These are phyloP conservation scores for Sturnus vulgaris DNA, from an alignment of 2,113 vertebrate genomes.

Conservation along the genomic window DNA sequence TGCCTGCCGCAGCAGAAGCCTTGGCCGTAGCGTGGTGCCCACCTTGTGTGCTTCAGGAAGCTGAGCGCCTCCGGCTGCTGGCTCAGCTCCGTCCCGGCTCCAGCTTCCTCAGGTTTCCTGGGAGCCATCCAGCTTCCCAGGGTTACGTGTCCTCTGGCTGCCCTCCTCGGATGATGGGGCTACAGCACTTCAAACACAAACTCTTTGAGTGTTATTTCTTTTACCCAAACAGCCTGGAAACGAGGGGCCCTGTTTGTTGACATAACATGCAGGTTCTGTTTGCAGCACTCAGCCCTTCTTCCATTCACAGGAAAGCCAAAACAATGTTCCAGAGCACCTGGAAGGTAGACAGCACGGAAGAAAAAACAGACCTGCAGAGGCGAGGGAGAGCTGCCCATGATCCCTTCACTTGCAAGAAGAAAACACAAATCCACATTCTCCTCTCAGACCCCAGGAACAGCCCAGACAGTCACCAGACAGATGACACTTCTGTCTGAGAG, in stretches of 20 bases:
- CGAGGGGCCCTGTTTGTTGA: neutral
- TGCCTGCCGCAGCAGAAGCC: neutral
- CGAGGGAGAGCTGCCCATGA: accelerated
- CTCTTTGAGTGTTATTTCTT: neutral
- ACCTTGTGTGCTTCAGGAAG: neutral
- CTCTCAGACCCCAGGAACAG: neutral
- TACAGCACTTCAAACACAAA: neutral
- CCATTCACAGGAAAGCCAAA: neutral
- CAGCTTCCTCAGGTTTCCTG: neutral
- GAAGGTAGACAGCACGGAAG: neutral
- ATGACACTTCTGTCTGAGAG: neutral
- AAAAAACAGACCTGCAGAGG: neutral
- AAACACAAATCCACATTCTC: neutral
- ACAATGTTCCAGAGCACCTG: neutral
- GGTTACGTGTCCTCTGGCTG: neutral
- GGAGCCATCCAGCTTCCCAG: slow-evolving; percentile 18
- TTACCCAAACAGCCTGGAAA: neutral
- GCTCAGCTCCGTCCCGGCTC: neutral
- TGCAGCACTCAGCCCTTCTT: neutral
- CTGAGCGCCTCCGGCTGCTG: neutral
- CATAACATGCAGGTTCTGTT: neutral
- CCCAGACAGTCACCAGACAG: neutral
- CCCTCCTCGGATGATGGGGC: neutral
- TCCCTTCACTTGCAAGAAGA: neutral
- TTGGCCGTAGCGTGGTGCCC: neutral